A percentile compares a stretch with the other conserved stretches of the same genome.
phyloP scores from a whole-genome alignment of 35 echinoderm and acorn worm genomes.

The Holothuria glaberrima region DNA sequence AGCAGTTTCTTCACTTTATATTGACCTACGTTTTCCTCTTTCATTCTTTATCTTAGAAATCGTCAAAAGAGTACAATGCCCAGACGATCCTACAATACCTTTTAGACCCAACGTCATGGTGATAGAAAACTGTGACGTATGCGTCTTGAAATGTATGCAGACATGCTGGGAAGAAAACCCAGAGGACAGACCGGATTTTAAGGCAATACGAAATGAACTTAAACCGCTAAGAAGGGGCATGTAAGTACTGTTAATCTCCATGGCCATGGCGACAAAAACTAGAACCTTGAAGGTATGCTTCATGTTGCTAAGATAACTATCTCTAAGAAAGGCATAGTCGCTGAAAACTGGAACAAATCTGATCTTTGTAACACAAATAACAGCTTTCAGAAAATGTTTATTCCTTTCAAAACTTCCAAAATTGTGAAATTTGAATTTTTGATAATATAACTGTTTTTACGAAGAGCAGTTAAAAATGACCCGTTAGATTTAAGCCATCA shows the following conservation, averaged over 20 bases:
- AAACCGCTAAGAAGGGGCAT: constrained; percentile 91
- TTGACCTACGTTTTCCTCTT: background rate
- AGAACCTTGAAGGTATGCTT: too few relatives aligned
- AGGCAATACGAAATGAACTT: constrained; percentile 68
- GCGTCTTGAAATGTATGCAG: constrained; percentile 81
- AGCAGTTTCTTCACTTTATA: too few relatives aligned
- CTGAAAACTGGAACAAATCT: too few relatives aligned
- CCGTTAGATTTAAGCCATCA: too few relatives aligned
- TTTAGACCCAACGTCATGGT: constrained; percentile 91
- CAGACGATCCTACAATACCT: constrained; percentile 64
- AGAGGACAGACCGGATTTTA: constrained; percentile 88
- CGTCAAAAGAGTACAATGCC: constrained; percentile 79
- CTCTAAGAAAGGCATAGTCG: too few relatives aligned
- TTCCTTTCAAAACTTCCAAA: too few relatives aligned
- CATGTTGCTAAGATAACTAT: too few relatives aligned
- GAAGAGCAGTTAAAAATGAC: too few relatives aligned
- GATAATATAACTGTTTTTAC: too few relatives aligned
- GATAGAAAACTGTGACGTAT: constrained; percentile 77
- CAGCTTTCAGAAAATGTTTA: too few relatives aligned
- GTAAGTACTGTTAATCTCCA: constrained; percentile 58
- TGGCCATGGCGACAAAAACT: background rate
- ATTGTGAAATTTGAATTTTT: too few relatives aligned
- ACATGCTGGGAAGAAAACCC: constrained; percentile 88
- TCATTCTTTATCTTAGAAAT: constrained; percentile 78
- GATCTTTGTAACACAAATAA: too few relatives aligned